Conservation (phyloP, 2,888 invertebrate species). For the Zygogramma bicolorata region DNA sequence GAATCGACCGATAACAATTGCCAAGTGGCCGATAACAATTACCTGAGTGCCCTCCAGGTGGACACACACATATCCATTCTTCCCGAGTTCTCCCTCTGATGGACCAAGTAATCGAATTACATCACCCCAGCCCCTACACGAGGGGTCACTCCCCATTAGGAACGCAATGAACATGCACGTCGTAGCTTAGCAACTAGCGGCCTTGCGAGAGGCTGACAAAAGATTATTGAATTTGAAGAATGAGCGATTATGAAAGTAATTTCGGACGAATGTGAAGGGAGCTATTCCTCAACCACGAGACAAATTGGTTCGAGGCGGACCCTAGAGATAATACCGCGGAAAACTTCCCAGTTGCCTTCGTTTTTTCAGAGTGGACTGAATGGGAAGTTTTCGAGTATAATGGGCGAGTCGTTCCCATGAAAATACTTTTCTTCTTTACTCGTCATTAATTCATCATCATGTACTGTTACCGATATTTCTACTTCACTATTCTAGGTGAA, state of each 20-base stretch:
- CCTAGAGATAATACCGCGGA: not conserved
- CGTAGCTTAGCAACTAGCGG: conserved; percentile 9
- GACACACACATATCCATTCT: not conserved
- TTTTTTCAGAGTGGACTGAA: not conserved
- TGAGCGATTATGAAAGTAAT: conserved; percentile 8
- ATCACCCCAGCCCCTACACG: not conserved
- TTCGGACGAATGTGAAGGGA: not conserved
- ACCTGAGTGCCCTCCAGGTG: not conserved
- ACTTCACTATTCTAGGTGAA: too few relatives aligned
- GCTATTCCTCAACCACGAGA: not conserved
- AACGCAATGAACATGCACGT: conserved; percentile 1
- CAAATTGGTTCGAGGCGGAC: not conserved
- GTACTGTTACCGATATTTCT: too few relatives aligned
- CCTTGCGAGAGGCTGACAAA: not conserved
- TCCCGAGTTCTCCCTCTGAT: not conserved
- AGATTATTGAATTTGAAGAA: conserved; percentile 8
- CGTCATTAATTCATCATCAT: too few relatives aligned
- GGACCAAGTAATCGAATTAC: not conserved
- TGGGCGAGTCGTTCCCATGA: too few relatives aligned
- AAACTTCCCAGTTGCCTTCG: not conserved
- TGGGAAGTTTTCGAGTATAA: not conserved
- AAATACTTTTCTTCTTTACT: too few relatives aligned
- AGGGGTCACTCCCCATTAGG: not conserved
- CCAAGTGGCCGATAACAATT: not conserved
- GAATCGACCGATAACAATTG: not conserved